A percentile compares a stretch with the other conserved stretches of the same genome.
Conservation (phyloP, 2,113 vertebrate species). For the Sceloporus tristichus region DNA sequence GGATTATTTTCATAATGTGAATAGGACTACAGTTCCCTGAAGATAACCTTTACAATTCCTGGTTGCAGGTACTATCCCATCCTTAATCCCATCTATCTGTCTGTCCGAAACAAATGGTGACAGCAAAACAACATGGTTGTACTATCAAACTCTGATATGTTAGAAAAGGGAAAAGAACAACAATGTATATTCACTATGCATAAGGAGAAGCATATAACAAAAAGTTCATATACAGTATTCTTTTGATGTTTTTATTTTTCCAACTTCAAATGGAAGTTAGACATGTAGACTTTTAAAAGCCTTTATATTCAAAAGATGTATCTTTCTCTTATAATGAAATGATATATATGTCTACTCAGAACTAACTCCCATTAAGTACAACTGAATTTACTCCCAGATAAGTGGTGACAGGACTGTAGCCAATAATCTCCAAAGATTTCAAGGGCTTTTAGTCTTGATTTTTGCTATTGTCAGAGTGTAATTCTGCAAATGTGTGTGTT, state of each 20-base stretch:
- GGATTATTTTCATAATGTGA: no score
- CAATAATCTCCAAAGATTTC: slow-evolving; percentile 17
- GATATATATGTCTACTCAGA: no score
- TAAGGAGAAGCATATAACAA: neutral
- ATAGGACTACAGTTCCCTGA: no score
- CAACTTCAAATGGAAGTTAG: neutral
- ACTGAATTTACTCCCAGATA: no score
- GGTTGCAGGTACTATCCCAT: no score
- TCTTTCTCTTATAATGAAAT: slow-evolving; percentile 1
- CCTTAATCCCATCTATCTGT: no score
- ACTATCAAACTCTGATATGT: slow-evolving; percentile 1
- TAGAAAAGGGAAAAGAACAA: neutral
- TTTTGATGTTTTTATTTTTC: slow-evolving; percentile 8
- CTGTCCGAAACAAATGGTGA: neutral
- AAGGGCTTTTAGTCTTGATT: slow-evolving; percentile 18
- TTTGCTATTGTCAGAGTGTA: neutral
- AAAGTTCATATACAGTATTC: neutral
- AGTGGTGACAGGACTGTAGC: neutral
- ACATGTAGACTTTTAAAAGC: no score
- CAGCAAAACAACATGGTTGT: neutral
- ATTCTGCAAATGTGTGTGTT: neutral
- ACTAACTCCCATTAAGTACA: no score
- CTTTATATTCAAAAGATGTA: neutral
- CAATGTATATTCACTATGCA: neutral
- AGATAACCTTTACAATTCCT: no score